Conservation (phyloP, 2,888 invertebrate species). For the Eupithecia insigniata region DNA sequence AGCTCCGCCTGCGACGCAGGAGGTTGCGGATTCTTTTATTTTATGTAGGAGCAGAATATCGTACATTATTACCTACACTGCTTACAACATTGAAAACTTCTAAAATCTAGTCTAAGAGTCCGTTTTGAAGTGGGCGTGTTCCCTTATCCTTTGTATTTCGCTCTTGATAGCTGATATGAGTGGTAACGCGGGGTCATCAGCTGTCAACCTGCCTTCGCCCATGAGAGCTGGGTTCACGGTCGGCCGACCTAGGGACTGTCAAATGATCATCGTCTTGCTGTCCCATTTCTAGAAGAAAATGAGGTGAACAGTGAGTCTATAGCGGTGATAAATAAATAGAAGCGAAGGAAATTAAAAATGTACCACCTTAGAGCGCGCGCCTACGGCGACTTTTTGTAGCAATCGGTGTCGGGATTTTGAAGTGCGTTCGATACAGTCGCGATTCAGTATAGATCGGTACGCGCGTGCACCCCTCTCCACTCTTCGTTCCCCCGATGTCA, state of each 20-base stretch:
- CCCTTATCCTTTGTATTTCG: constrained; percentile 83
- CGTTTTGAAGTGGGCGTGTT: constrained; percentile 62
- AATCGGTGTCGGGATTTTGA: no score
- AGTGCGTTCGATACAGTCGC: no score
- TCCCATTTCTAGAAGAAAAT: constrained; percentile 57
- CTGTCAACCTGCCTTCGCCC: constrained; percentile 83
- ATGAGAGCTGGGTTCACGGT: constrained; percentile 74
- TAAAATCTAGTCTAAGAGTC: constrained; percentile 44
- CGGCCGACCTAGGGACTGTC: constrained; percentile 60
- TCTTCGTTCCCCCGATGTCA: no score
- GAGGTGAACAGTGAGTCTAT: constrained; percentile 40
- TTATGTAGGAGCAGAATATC: neutral
- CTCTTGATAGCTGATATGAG: constrained; percentile 93
- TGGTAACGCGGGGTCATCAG: constrained; percentile 90
- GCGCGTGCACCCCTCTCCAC: no score
- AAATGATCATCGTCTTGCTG: constrained; percentile 60
- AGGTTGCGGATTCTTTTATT: no score
- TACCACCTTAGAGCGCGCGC: neutral
- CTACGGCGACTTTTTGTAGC: no score
- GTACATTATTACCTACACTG: neutral
- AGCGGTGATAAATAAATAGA: constrained; percentile 26
- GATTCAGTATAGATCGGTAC: no score
- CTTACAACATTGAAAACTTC: no score
- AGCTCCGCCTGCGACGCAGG: no score
- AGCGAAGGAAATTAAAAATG: neutral